These are phyloP conservation scores for Melierax canorus DNA, from an alignment of 2,113 vertebrate species.

Conservation along the genomic window DNA sequence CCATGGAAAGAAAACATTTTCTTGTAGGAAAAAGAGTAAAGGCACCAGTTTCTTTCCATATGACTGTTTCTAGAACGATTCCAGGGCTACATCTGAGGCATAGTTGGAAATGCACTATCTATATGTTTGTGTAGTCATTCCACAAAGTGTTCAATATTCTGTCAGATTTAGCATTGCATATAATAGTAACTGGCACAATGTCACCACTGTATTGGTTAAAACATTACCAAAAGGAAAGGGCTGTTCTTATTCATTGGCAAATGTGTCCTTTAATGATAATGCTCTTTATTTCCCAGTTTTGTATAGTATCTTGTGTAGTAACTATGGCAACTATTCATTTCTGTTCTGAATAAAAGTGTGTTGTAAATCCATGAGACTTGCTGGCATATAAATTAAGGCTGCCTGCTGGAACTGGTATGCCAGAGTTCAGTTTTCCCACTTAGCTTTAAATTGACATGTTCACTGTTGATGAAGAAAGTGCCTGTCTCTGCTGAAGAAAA, in stretches of 20 bases:
- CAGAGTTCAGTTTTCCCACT: not conserved
- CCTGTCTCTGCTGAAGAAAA: not conserved
- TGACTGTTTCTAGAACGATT: not conserved
- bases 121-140: not conserved
- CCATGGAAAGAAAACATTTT: not conserved
- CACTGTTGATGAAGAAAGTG: slow-evolving; percentile 3
- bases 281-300: not conserved
- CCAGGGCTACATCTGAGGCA: not conserved
- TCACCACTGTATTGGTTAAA: not conserved
- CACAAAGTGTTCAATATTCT: not conserved
- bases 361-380: not conserved
- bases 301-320: not conserved
- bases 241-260: not conserved
- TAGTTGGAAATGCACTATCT: not conserved
- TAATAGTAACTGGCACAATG: not conserved
- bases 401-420: not conserved
- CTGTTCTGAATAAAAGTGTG: slow-evolving; percentile 1
- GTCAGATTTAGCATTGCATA: not conserved
- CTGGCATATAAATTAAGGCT: slow-evolving; percentile 31
- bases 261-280: not conserved
- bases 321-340: slow-evolving; percentile 26
- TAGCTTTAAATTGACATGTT: slow-evolving; percentile 23
- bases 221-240: not conserved
- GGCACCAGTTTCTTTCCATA: not conserved
- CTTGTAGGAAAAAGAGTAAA: not conserved